Evolutionary conservation across 2,797 vertebrate species (phyloP).

Genomic region (Gila robusta): DNA sequence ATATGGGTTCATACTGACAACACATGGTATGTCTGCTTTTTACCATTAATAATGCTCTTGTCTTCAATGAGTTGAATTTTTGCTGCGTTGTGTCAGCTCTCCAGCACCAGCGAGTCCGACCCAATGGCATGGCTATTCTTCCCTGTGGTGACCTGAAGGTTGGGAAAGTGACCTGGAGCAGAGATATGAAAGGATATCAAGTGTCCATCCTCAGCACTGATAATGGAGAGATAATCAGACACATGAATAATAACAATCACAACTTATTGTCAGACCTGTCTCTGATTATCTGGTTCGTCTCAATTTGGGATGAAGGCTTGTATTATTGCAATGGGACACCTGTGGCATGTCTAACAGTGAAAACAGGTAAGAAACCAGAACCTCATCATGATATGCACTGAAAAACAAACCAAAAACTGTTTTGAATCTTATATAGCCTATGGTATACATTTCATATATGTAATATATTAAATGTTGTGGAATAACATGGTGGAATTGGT

Average conservation of each 20-base stretch:
- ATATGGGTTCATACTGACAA: background rate
- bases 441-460: background rate
- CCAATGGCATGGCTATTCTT: constrained; percentile 21
- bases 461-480: background rate
- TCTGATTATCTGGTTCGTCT: constrained; percentile 40
- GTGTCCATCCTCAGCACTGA: constrained; percentile 29
- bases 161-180: constrained; percentile 37
- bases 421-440: background rate
- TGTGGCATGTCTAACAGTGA: constrained; percentile 28
- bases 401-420: background rate
- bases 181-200: constrained; percentile 14
- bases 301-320: constrained; percentile 22
- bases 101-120: constrained; percentile 30
- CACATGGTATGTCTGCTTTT: background rate
- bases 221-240: constrained; percentile 9
- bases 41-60: background rate
- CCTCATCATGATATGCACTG: background rate
- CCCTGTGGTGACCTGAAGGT: constrained; percentile 17
- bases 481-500: background rate
- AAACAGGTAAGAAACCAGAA: constrained; percentile 5
- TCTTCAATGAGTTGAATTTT: background rate
- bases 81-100: background rate
- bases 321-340: constrained; percentile 33
- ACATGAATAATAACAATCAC: constrained; percentile 18
- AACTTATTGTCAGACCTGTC: constrained; percentile 10